phyloP scores from a whole-genome alignment of 2,113 vertebrate species.

The human region DNA sequence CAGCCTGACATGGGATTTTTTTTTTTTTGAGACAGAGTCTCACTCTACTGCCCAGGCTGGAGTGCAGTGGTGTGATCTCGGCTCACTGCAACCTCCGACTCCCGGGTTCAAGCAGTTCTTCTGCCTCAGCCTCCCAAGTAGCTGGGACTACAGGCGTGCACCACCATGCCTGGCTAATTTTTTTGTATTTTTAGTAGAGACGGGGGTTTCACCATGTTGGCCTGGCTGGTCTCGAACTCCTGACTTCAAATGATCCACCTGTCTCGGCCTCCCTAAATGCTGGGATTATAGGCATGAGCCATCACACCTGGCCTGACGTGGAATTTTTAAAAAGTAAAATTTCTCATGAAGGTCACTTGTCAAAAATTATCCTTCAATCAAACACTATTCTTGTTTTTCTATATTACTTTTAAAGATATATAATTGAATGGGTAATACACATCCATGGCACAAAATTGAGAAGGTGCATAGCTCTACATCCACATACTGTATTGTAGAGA shows the following conservation, averaged over 20 bases:
- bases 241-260: no score
- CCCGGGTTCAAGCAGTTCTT: no score
- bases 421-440: background rate
- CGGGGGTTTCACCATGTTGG: no score
- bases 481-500: background rate
- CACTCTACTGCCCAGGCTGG: no score
- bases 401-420: background rate
- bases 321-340: slow-evolving; percentile 32
- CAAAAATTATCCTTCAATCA: slow-evolving; percentile 45
- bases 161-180: no score
- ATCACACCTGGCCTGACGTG: background rate
- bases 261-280: no score
- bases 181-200: no score
- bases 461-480: background rate
- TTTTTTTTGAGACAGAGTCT: background rate
- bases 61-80: no score
- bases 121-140: no score
- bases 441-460: background rate
- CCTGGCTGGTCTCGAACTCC: no score
- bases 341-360: slow-evolving; percentile 22
- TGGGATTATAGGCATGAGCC: background rate
- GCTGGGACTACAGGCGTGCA: no score
- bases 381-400: slow-evolving; percentile 19
- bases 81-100: no score
- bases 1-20: background rate